phyloP scores from a whole-genome alignment of 2,888 invertebrate species.

The Hemithea aestivaria region DNA sequence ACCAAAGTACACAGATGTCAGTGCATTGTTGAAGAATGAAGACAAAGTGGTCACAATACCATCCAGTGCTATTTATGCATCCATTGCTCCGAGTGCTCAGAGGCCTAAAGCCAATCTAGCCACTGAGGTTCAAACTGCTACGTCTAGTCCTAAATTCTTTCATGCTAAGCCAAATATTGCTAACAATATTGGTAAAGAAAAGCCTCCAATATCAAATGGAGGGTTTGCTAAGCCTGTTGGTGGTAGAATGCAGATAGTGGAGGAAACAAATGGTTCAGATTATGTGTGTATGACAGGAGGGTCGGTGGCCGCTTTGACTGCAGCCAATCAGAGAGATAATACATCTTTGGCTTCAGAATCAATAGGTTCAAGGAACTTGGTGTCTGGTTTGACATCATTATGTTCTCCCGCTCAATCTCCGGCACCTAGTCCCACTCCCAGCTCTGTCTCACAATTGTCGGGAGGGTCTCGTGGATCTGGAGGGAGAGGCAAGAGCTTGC shows the following conservation, averaged over 20 bases:
- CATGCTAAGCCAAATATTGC: constrained; percentile 79
- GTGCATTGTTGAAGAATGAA: constrained; percentile 62
- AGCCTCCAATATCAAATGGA: constrained; percentile 54
- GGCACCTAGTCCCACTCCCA: constrained; percentile 83
- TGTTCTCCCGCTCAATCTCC: constrained; percentile 77
- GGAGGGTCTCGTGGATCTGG: constrained; percentile 80
- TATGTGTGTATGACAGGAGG: constrained; percentile 93
- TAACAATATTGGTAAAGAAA: constrained; percentile 71
- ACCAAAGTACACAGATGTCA: constrained; percentile 71
- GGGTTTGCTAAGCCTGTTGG: constrained; percentile 50
- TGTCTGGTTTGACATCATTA: constrained; percentile 66
- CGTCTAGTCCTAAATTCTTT: constrained; percentile 77
- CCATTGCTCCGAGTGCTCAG: constrained; percentile 75
- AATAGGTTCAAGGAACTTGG: constrained; percentile 59
- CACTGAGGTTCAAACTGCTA: constrained; percentile 74
- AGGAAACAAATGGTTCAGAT: constrained; percentile 88
- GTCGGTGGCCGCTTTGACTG: constrained; percentile 67
- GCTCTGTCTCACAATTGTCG: constrained; percentile 79
- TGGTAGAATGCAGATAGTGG: constrained; percentile 75
- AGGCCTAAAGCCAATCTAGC: constrained; percentile 75
- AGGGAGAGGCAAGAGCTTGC: constrained; percentile 81
- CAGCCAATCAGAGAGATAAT: constrained; percentile 64
- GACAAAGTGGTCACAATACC: constrained; percentile 69
- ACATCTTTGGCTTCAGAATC: constrained; percentile 60
- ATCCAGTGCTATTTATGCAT: constrained; percentile 75